Base-by-base conservation (phyloP, 2,797 vertebrate genomes). In the Syngnathus acus region DNA sequence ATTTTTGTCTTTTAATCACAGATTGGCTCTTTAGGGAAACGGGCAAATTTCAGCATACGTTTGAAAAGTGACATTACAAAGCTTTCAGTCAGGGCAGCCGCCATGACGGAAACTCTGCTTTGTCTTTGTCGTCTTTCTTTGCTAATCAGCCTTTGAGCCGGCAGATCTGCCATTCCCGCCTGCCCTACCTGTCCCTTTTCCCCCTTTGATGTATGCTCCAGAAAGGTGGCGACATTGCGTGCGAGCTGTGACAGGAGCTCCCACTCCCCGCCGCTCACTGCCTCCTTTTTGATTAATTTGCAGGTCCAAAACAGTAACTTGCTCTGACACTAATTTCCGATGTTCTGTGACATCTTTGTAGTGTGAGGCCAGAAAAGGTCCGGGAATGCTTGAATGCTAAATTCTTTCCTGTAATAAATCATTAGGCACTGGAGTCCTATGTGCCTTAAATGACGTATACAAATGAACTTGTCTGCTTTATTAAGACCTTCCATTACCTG, bases 381-480 rank as follows among this genome's bases (percentile, higher is more conserved):
- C 80, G 72, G 84, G 81, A 86, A 89, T 86, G 83, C 87, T 77
- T 65, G 80, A 74, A 88, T 87, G 86, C 86, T 62, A 80, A 86
- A 86, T 88, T 81, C 82, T 80, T 86, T 88, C 83, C 86, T 87
- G 88, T 89, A 84, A 91, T 92, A 90, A 91, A 91, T 92, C 91
- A 91, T 90, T 89, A 90, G 83, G 78, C 86, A 85, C 89, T 86
- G 84, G 88, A 76, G 88, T 87, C 87, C 86, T 72, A 72, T 84
- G 83, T 83, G 84, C 84, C 81, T 82, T 87, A 86, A 89, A 90
- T 86, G 89, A 92, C 89, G 91, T 84, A 80, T 91, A 92, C 89
- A 91, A 92, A 91, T 92, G 86, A 92, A 90, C 88, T 86, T 89
- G 90, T 91, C 89, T 83, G 82, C 80, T 89, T 90, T 90, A 91